phyloP scores from a whole-genome alignment of 2,888 invertebrate genomes.

The Syritta pipiens region DNA sequence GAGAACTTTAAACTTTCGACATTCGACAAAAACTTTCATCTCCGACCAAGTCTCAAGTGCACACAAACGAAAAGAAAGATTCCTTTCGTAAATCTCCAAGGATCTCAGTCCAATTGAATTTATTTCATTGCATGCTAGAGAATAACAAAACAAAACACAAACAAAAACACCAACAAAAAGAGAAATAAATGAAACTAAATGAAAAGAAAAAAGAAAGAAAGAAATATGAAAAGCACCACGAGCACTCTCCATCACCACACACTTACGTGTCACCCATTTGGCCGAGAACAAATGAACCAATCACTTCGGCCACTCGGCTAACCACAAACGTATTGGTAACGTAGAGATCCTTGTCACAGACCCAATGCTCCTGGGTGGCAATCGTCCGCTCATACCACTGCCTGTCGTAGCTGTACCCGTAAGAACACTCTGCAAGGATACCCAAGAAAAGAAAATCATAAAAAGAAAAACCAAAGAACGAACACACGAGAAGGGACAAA shows the following conservation, averaged over 20 bases:
- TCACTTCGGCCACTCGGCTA: conserved; percentile 81
- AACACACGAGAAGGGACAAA: conserved; percentile 21
- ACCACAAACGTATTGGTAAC: conserved; percentile 81
- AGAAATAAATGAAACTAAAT: conserved; percentile 16
- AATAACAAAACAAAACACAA: conserved; percentile 34
- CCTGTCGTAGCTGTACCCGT: conserved; percentile 82
- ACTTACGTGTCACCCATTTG: conserved; percentile 82
- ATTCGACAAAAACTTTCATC: background rate
- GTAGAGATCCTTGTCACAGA: conserved; percentile 81
- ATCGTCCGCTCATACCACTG: conserved; percentile 81
- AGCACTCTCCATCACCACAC: too few relatives aligned
- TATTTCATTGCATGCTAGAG: conserved; percentile 62
- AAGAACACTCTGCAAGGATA: conserved; percentile 79
- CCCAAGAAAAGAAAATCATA: conserved; percentile 18
- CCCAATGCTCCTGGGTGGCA: conserved; percentile 81
- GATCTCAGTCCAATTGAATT: conserved; percentile 61
- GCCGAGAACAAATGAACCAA: conserved; percentile 82
- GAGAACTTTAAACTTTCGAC: too few relatives aligned
- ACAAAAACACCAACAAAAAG: conserved; percentile 11
- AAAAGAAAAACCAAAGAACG: conserved; percentile 51
- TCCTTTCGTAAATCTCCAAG: conserved; percentile 32
- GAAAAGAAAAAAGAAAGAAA: conserved; percentile 20
- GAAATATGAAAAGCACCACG: conserved; percentile 50
- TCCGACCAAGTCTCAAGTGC: background rate
- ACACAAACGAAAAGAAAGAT: background rate